phyloP scores from a whole-genome alignment of 2,888 invertebrate genomes.

The Philereme transversata region DNA sequence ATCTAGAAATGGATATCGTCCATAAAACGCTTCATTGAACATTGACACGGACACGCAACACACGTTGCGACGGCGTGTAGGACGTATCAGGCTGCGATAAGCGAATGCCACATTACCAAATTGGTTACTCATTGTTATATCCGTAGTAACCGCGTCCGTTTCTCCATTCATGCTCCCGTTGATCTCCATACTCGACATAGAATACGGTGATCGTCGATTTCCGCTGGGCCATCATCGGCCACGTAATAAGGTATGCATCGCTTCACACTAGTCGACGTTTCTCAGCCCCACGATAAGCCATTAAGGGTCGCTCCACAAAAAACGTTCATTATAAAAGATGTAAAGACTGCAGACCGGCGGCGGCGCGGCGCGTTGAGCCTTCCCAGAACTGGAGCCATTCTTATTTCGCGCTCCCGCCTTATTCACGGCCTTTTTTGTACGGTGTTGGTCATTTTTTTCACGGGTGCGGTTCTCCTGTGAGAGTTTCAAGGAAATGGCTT shows the following conservation, averaged over 20 bases:
- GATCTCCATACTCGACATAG: slow-evolving; percentile 46
- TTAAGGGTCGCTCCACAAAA: slow-evolving; percentile 77
- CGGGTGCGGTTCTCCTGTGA: slow-evolving; percentile 76
- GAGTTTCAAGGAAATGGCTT: slow-evolving; percentile 81
- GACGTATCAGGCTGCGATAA: slow-evolving; percentile 55
- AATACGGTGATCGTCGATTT: slow-evolving; percentile 54
- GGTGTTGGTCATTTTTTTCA: slow-evolving; percentile 74
- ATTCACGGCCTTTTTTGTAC: slow-evolving; percentile 75
- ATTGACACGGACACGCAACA: slow-evolving; percentile 47
- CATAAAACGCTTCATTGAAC: slow-evolving; percentile 47
- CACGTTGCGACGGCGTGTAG: slow-evolving; percentile 52
- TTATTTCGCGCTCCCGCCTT: slow-evolving; percentile 82
- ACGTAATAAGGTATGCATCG: slow-evolving; percentile 41
- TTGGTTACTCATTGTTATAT: slow-evolving; percentile 59
- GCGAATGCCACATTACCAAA: slow-evolving; percentile 59
- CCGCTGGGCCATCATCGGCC: slow-evolving; percentile 40
- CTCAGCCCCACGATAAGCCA: slow-evolving; percentile 74
- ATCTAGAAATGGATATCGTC: slow-evolving; percentile 43
- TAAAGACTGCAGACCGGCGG: slow-evolving; percentile 74
- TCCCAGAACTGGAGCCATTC: slow-evolving; percentile 80
- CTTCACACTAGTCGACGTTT: slow-evolving; percentile 55
- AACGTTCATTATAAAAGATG: slow-evolving; percentile 79
- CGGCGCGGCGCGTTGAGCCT: slow-evolving; percentile 60
- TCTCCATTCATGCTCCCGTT: slow-evolving; percentile 56
- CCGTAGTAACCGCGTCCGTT: slow-evolving; percentile 50